A percentile compares a stretch with the other conserved stretches of the same genome.
phyloP scores from a whole-genome alignment of 2,113 vertebrate species.

The Scomber scombrus region DNA sequence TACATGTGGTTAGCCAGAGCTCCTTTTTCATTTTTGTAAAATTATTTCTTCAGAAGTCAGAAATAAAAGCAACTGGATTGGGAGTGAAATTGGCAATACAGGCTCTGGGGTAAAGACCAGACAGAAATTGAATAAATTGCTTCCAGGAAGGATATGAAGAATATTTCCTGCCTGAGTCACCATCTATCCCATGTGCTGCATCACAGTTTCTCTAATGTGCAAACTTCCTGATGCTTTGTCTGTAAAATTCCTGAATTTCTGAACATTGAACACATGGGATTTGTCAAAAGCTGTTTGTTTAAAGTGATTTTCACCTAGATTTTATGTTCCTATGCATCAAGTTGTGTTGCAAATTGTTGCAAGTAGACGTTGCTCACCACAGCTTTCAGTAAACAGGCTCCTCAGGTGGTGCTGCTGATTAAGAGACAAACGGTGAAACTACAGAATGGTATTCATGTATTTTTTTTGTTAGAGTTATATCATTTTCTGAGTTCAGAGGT shows the following conservation, averaged over 20 bases:
- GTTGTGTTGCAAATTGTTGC: neutral
- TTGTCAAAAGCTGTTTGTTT: neutral
- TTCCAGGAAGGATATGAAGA: neutral
- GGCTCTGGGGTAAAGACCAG: neutral
- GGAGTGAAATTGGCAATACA: constrained; percentile 5
- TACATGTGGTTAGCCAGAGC: neutral
- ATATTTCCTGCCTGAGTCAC: neutral
- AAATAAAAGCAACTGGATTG: neutral
- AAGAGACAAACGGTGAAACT: neutral
- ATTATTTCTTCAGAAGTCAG: neutral
- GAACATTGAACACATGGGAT: neutral
- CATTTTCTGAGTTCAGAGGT: too few species aligned
- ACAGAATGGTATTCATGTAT: too few species aligned
- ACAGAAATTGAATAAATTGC: constrained; percentile 1
- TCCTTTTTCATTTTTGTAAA: constrained; percentile 4
- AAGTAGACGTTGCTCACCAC: neutral
- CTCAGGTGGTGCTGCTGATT: neutral
- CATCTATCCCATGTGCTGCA: neutral
- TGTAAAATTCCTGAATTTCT: too few species aligned
- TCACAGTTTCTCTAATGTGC: too few species aligned
- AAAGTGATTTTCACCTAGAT: neutral
- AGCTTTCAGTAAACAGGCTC: neutral
- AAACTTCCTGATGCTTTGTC: too few species aligned
- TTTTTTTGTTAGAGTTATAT: too few species aligned
- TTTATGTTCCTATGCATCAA: neutral